These are phyloP conservation scores for Pempheris klunzingeri DNA, from an alignment of 2,797 vertebrate species.

Conservation along the genomic window DNA sequence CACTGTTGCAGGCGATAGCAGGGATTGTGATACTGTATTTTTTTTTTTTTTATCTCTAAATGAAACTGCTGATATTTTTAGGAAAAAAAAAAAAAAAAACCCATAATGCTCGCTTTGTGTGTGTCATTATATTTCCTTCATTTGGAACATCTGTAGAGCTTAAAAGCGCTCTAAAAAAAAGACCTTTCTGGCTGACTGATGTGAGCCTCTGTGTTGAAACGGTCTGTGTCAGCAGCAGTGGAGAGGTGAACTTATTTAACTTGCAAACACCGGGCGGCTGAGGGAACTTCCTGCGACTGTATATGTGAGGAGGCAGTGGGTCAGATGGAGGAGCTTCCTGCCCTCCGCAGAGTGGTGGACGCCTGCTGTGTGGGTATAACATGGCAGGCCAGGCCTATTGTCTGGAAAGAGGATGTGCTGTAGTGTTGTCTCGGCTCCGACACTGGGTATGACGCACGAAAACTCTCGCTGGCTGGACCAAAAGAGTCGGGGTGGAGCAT, in stretches of 20 bases:
- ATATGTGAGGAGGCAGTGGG: constrained; percentile 79
- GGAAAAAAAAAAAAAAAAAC: constrained; percentile 10
- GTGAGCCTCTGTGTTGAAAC: constrained; percentile 35
- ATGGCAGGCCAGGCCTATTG: constrained; percentile 87
- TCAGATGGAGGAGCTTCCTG: constrained; percentile 86
- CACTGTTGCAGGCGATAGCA: constrained; percentile 31
- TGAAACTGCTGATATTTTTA: constrained; percentile 49
- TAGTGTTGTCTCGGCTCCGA: constrained; percentile 84
- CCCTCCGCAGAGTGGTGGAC: constrained; percentile 73
- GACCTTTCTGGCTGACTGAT: constrained; percentile 37
- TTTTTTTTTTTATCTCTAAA: constrained; percentile 34
- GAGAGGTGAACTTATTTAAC: constrained; percentile 60
- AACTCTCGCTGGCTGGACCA: constrained; percentile 86
- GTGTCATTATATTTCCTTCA: constrained; percentile 35
- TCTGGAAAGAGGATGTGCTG: constrained; percentile 90
- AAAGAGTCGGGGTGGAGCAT: constrained; percentile 86
- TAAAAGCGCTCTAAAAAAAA: constrained; percentile 31
- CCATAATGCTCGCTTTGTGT: constrained; percentile 11
- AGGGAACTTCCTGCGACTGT: constrained; percentile 82
- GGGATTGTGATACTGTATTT: constrained; percentile 30
- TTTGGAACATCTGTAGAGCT: constrained; percentile 6
- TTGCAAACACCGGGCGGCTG: constrained; percentile 61
- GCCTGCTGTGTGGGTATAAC: constrained; percentile 85
- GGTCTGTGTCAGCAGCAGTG: constrained; percentile 35
- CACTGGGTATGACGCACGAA: constrained; percentile 91